Conservation (phyloP, 64 coral and sea anemone genomes). For the Hydrozoanthus tunicans region DNA sequence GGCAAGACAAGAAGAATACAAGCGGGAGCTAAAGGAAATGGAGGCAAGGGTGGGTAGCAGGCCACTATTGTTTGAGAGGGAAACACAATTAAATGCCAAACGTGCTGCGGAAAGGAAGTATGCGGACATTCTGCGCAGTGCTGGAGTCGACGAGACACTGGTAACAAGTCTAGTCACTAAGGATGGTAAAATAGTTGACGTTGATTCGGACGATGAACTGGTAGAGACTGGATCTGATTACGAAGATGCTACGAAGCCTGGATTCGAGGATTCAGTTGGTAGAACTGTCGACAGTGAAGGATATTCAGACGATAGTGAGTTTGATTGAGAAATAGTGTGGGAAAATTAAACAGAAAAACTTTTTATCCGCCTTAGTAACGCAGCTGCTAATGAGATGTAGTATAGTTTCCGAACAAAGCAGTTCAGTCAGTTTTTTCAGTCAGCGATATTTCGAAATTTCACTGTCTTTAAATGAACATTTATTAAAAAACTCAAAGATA, state of each 20-base stretch:
- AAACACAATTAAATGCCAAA: conserved; percentile 86
- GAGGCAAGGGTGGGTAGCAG: conserved; percentile 70
- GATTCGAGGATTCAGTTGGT: conserved; percentile 4
- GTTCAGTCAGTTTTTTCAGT: no score
- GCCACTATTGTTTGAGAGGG: conserved; percentile 95
- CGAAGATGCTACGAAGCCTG: background rate
- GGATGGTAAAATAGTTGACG: conserved; percentile 90
- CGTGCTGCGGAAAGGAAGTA: conserved; percentile 93
- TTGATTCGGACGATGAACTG: conserved; percentile 73
- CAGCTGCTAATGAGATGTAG: no score
- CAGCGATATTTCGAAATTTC: no score
- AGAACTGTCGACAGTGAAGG: conserved; percentile 19
- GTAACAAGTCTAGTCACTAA: conserved; percentile 90
- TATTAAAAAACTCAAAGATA: no score
- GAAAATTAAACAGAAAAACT: background rate
- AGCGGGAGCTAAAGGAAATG: conserved; percentile 85
- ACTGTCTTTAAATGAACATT: no score
- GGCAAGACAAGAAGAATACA: conserved; percentile 81
- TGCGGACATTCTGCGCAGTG: conserved; percentile 86
- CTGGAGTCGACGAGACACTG: conserved; percentile 85
- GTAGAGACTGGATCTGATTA: conserved; percentile 62
- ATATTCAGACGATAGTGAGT: conserved; percentile 27
- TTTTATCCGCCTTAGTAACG: no score
- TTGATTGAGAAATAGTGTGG: conserved; percentile 15
- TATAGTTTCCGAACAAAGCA: no score